Evolutionary conservation across 2,888 invertebrate species (phyloP), one percentile per base, ranked within the genome.

Genomic region (Melinaea marsaeus): DNA sequence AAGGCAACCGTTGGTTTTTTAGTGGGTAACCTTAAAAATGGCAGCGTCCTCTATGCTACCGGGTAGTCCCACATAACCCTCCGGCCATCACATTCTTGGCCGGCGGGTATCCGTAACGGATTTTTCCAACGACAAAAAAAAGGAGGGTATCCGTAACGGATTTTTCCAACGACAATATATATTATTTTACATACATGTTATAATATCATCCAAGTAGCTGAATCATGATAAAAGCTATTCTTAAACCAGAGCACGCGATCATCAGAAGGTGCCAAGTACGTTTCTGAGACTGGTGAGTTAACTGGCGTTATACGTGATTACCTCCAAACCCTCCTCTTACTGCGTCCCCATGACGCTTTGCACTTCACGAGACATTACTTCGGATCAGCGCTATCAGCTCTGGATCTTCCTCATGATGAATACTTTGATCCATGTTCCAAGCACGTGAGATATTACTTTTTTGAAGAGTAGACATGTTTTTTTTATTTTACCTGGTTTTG

Each of bases 261-360:
- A 22, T 85, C 90, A 35, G 89, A 92, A 75, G 90, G 92, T 61
- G 91, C 86, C 57, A 88, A 92, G n/a, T 94, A 93, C 78, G 76
- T 93, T 60, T 79, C 83, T 2, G 92, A 93, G 71, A 93, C 91
- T 69, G 92, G 92, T 0, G 91, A 92, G 67, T 79, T 94, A 46
- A 90, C 92, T 35, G 83, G 88, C 42, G 79, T 92, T 13, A 83
- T 94, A 11, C 86, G 91, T 0, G 94, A 94, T 77, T 94, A 93
- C 71, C 84, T 93, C 13, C 92, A 93, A 74, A 86, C 92, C 0
- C 80, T 94, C 61, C 81, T 94, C 47, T 75, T 92, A 46, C 80
- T 94, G 72, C 92, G 92, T 67, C 92, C 93, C 0, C 81, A 87
- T n/a, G 92, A 93, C 60, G 88, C 92, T 1, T 66, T 92, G 4